Base-by-base conservation (phyloP, 2,888 invertebrate genomes). In the Lochmaea crataegi region DNA sequence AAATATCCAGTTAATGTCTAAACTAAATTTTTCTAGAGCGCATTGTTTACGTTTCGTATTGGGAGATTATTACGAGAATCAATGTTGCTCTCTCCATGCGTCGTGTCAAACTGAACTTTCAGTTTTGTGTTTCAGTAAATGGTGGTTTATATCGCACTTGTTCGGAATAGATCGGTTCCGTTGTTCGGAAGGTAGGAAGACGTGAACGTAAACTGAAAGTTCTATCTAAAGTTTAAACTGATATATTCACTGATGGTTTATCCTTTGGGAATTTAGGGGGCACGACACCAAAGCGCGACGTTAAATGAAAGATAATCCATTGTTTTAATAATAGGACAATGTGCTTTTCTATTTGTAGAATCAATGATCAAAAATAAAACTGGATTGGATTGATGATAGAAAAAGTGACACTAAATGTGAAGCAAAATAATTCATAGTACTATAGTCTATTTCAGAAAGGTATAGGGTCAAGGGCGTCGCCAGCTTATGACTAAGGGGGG, bases 21-120 rank as follows among this genome's bases (percentile, higher is more conserved):
- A 53, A 68, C 63, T 51, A 57, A 70, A 64, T 70, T 41, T 56
- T 58, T 51, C 38, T 48, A 14, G 45, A 65, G 56, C 65, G 74
- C 82, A 82, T 82, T 81, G 82, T 83, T 82, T 82, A 82, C 82
- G 80, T 79, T 63, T 41, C 32, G 75, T 65, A 38, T 53, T 53
- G 63, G 71, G 75, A 58, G 45, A 69, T 60, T 64, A 68, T 11
- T 42, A 68, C 64, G 66, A 5, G 18, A 65, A 72, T 68, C 67
- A 60, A 42, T 68, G 72, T 73, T 69, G 60, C 65, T 72, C 73
- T 51, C 26, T 9, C 66, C 45, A 60, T 71, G 65, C 73, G 74
- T 75, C 77, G 79, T 73, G 77, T 75, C 80, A 75, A 81, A 83
- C 83, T 83, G 80, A 82, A 77, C 71, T 76, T 72, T 77, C 72